A percentile compares a stretch with the other conserved stretches of the same genome.
These are phyloP conservation scores for Paragorgia papillata DNA, from an alignment of 92 coral and sea anemone genomes.

Conservation along the genomic window DNA sequence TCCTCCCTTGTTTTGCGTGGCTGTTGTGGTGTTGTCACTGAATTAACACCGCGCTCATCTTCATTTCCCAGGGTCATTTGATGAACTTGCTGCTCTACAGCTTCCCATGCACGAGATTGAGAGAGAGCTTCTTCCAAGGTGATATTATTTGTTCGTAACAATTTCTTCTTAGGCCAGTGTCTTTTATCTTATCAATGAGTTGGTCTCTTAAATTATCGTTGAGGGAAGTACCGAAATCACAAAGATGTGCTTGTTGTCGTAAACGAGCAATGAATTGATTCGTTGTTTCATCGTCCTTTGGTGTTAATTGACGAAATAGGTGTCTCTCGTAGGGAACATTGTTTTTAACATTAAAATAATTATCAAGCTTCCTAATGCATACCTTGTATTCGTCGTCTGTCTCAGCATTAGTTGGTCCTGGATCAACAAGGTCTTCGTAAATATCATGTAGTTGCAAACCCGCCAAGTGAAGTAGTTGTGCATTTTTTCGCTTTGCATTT, in stretches of 20 bases:
- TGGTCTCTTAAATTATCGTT: slow-evolving; percentile 67
- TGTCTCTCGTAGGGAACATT: slow-evolving; percentile 60
- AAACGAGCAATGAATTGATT: slow-evolving; percentile 60
- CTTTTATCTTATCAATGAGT: slow-evolving; percentile 48
- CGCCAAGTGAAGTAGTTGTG: slow-evolving; percentile 57
- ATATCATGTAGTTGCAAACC: slow-evolving; percentile 64
- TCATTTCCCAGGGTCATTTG: slow-evolving; percentile 36
- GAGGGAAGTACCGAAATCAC: slow-evolving; percentile 61
- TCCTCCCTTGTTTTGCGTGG: not conserved
- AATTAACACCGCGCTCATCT: not conserved
- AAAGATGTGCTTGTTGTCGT: slow-evolving; percentile 62
- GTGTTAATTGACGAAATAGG: slow-evolving; percentile 55
- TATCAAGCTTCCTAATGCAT: slow-evolving; percentile 60
- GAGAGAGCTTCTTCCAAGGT: slow-evolving; percentile 56
- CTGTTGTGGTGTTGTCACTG: not conserved
- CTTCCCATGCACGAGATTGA: slow-evolving; percentile 55
- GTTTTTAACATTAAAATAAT: slow-evolving; percentile 55
- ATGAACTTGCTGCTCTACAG: slow-evolving; percentile 51
- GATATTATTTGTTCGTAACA: slow-evolving; percentile 61
- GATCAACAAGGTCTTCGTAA: slow-evolving; percentile 55
- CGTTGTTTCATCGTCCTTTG: slow-evolving; percentile 53
- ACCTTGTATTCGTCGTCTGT: slow-evolving; percentile 45
- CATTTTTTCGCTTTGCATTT: slow-evolving; percentile 36
- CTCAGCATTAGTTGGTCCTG: slow-evolving; percentile 45
- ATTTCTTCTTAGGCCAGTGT: slow-evolving; percentile 47